These are phyloP conservation scores for Theodoxus fluviatilis DNA, from an alignment of 2,888 invertebrate species.

Conservation along the genomic window DNA sequence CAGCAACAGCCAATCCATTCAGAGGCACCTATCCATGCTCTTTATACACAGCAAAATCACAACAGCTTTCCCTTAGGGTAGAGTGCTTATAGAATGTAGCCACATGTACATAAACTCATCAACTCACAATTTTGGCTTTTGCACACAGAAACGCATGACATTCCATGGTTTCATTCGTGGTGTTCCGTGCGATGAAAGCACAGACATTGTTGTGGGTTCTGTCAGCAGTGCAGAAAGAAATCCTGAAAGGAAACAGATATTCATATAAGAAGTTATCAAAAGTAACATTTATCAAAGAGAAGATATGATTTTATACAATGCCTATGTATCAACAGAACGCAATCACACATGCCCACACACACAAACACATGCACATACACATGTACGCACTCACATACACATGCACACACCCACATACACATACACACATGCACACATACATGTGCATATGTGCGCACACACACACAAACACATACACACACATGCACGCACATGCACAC, in stretches of 20 bases:
- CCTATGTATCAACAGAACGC: not conserved
- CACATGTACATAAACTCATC: not conserved
- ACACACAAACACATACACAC: no score
- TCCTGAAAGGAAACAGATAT: slow-evolving; percentile 70
- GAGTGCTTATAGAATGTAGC: no score
- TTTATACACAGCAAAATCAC: no score
- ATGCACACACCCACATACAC: no score
- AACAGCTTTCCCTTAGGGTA: no score
- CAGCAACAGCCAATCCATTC: not conserved
- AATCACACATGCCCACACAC: not conserved
- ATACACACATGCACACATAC: no score
- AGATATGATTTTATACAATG: not conserved
- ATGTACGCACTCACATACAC: no score
- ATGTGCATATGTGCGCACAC: no score
- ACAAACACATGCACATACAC: no score
- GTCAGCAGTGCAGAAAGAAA: slow-evolving; percentile 90
- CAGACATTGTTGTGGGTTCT: slow-evolving; percentile 84
- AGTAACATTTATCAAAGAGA: not conserved
- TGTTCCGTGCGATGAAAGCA: slow-evolving; percentile 79
- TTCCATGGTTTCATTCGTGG: slow-evolving; percentile 77
- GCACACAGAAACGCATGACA: slow-evolving; percentile 87
- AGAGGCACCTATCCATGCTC: not conserved
- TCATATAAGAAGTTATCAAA: no score
- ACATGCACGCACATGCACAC: no score
- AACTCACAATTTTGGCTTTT: slow-evolving; percentile 77